These are phyloP conservation scores for Tachina lurida DNA, from an alignment of 2,888 invertebrate genomes.

Conservation along the genomic window DNA sequence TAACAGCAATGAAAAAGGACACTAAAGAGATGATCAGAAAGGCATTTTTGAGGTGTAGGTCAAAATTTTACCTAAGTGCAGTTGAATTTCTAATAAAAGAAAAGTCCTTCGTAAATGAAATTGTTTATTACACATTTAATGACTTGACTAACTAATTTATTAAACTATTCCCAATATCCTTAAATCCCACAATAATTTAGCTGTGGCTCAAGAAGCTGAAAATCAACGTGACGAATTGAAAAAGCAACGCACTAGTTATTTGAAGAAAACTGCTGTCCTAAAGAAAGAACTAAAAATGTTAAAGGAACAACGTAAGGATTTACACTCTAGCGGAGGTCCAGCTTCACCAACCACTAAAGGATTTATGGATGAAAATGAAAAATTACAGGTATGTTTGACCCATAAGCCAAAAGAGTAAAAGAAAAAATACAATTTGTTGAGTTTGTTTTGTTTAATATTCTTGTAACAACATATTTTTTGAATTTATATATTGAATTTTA, in stretches of 20 bases:
- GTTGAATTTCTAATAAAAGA: conserved; percentile 37
- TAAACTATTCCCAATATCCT: conserved; percentile 7
- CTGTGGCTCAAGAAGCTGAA: conserved; percentile 91
- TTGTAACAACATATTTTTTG: conserved; percentile 46
- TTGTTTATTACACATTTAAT: background rate
- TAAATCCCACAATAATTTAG: conserved; percentile 79
- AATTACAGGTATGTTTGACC: conserved; percentile 88
- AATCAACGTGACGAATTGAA: conserved; percentile 91
- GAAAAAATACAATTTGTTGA: conserved; percentile 47
- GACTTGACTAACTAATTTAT: background rate
- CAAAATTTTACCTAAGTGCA: conserved; percentile 8
- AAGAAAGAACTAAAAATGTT: conserved; percentile 91
- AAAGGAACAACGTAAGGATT: conserved; percentile 90
- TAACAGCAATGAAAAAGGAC: conserved; percentile 33
- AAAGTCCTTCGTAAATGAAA: conserved; percentile 50
- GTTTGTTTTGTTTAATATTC: conserved; percentile 63
- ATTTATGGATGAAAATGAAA: conserved; percentile 92
- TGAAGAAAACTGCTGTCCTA: conserved; percentile 88
- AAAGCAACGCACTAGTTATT: conserved; percentile 92
- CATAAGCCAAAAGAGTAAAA: background rate
- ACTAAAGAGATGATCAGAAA: conserved; percentile 7
- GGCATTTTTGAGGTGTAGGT: conserved; percentile 25
- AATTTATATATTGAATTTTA: conserved; percentile 59
- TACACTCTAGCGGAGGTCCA: conserved; percentile 84
- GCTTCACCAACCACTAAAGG: conserved; percentile 90